Conservation (phyloP, 2,113 vertebrate species). For the Anolis sagrei region DNA sequence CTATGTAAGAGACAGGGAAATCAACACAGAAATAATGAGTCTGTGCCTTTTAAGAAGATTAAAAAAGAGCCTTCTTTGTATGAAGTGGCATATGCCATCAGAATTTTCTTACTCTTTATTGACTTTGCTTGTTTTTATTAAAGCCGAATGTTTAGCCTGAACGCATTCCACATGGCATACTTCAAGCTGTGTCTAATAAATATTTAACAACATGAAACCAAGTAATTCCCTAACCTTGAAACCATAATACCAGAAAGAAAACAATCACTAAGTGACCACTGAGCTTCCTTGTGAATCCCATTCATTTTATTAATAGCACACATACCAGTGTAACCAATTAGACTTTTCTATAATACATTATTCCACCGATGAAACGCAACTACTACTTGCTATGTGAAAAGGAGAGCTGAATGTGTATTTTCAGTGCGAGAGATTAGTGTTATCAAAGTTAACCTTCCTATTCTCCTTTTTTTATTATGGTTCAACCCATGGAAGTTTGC, state of each 20-base stretch:
- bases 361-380: slow-evolving; percentile 45
- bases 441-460: slow-evolving; percentile 58
- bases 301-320: slow-evolving; percentile 46
- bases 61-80: background rate
- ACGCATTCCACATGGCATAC: background rate
- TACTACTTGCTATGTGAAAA: slow-evolving; percentile 51
- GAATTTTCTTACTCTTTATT: background rate
- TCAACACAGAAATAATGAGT: background rate
- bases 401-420: slow-evolving; percentile 56
- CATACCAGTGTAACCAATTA: slow-evolving; percentile 56
- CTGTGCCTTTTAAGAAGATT: background rate
- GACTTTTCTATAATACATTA: slow-evolving; percentile 33
- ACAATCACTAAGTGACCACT: slow-evolving; percentile 66
- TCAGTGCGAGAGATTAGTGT: slow-evolving; percentile 59
- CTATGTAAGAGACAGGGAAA: no score
- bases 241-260: slow-evolving; percentile 49
- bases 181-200: slow-evolving; percentile 49
- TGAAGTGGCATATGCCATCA: background rate
- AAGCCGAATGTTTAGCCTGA: slow-evolving; percentile 16
- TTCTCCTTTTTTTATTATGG: slow-evolving; percentile 63
- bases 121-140: background rate
- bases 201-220: slow-evolving; percentile 51
- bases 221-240: slow-evolving; percentile 58
- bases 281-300: slow-evolving; percentile 47
- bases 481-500: slow-evolving; percentile 28